These are phyloP conservation scores for Pteropus rufus DNA, from an alignment of 2,797 vertebrate genomes.

Conservation along the genomic window DNA sequence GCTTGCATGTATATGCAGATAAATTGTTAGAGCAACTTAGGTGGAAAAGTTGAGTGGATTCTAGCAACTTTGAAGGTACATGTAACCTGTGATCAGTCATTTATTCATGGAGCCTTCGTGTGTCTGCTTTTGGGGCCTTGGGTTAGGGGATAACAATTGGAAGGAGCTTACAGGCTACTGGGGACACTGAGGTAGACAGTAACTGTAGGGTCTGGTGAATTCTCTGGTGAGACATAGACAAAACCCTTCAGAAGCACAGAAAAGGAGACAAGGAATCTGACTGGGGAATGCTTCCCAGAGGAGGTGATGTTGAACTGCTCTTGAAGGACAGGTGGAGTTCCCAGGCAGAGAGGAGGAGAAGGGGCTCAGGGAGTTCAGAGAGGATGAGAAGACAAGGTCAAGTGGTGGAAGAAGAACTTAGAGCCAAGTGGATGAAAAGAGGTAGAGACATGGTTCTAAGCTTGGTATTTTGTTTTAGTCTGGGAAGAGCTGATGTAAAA, in stretches of 20 bases:
- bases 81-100: neutral
- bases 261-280: neutral
- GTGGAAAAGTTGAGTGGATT: constrained; percentile 22
- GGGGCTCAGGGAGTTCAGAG: neutral
- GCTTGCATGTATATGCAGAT: neutral
- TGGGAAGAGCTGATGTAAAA: neutral
- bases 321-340: neutral
- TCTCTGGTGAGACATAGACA: neutral
- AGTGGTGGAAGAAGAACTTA: neutral
- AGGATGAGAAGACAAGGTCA: neutral
- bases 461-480: neutral
- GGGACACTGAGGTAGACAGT: neutral
- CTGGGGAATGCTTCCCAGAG: neutral
- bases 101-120: neutral
- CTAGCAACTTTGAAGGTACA: constrained; percentile 27
- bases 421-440: neutral
- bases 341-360: neutral
- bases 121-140: neutral
- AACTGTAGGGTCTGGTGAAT: neutral
- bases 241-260: neutral
- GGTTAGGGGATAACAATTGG: neutral
- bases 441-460: neutral
- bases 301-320: neutral
- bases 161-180: neutral
- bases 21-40: neutral